Evolutionary conservation across 1,140 invertebrate genomes (phyloP), one percentile per base, ranked within the genome.

Genomic region (Drosophila sp.): DNA sequence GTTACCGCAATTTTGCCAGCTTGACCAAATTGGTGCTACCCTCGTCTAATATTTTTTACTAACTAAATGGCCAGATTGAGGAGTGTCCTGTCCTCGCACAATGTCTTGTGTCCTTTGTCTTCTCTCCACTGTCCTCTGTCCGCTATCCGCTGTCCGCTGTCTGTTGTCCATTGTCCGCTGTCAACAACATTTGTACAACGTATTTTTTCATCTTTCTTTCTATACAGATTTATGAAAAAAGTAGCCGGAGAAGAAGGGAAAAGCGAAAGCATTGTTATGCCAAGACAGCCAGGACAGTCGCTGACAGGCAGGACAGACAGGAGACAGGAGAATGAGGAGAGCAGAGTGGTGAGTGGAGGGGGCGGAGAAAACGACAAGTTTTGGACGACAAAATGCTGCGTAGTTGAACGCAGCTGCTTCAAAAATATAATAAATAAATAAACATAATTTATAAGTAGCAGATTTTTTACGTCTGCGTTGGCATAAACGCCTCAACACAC

Each of bases 401-500:
- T 77, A 89, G 79, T 82, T 83, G 83, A 80, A 70, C 76, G 65
- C 83, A 89, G 83, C 83, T 89, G 83, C 73, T 89, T 83, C 76
- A 80, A 80, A 78, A 89, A 89, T 86, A 86, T 86, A 86, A 86
- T 86, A 89, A 89, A 89, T 89, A 89, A 89, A 89, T 89, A 89
- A 89, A 89, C 84, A 89, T 89, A 89, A 89, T 89, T 89, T 89
- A 89, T 89, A 89, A 89, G 83, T 89, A 89, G 83, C 83, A 87
- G 72, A 89, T 87, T 87, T 87, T 82, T 79, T 86, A 73, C 67
- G 82, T 86, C 83, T 86, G 75, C 78, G 82, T 86, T 86, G 76
- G 75, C 78, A 89, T 66, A 86, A 86, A 86, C 74, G 64, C 75
- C 82, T 78, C 56, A 48, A 69, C 48, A 48, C 50, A 57, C 46